A percentile compares a stretch with the other conserved stretches of the same genome.
phyloP scores from a whole-genome alignment of 2,797 vertebrate species.

The Brotula barbata region DNA sequence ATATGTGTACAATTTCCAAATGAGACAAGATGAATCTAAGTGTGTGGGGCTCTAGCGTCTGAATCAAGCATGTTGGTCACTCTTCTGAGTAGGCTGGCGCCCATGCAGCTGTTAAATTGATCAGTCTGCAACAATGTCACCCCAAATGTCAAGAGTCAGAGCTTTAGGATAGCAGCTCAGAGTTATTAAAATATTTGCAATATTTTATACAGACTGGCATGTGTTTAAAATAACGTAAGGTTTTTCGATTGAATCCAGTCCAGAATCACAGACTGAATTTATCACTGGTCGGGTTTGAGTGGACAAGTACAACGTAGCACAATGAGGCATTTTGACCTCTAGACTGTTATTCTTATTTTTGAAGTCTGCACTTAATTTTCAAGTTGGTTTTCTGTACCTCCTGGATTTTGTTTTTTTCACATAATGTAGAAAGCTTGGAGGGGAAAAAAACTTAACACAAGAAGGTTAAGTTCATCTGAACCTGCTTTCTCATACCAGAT shows the following conservation, averaged over 20 bases:
- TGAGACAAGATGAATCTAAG: not conserved
- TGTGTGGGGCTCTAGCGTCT: too few species aligned
- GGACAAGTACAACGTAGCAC: too few species aligned
- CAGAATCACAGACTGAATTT: slow-evolving; percentile 27
- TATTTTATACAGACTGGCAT: not conserved
- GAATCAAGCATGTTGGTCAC: not conserved
- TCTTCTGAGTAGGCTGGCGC: slow-evolving; percentile 3
- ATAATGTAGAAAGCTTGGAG: too few species aligned
- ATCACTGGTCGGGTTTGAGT: slow-evolving; percentile 8
- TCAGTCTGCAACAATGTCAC: slow-evolving; percentile 56
- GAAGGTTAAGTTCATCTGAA: too few species aligned
- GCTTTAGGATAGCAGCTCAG: slow-evolving; percentile 31
- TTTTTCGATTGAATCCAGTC: not conserved
- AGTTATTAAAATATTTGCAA: slow-evolving; percentile 8
- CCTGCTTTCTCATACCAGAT: too few species aligned
- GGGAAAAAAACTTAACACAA: too few species aligned
- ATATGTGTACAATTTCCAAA: not conserved
- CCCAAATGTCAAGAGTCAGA: slow-evolving; percentile 50
- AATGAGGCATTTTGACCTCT: too few species aligned
- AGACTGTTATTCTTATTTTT: too few species aligned
- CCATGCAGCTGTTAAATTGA: slow-evolving; percentile 71
- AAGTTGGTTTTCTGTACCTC: too few species aligned
- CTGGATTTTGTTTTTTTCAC: too few species aligned
- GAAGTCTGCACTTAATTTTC: too few species aligned
- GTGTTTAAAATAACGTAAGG: not conserved